Evolutionary conservation across 2,888 invertebrate species (phyloP).

Genomic region (Acholoe squamosa): DNA sequence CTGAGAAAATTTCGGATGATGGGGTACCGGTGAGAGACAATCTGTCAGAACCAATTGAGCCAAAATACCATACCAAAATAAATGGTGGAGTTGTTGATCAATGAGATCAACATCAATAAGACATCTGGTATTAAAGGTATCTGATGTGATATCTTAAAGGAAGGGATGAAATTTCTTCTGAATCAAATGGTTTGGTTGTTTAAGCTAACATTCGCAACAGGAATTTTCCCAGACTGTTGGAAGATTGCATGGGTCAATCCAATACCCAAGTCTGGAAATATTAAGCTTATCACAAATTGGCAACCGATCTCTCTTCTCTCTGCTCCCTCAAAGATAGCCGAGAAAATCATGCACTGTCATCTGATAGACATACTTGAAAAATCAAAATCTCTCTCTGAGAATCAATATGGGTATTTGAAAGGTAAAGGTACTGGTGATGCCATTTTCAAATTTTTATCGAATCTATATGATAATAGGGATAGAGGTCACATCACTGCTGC

Average conservation of each 20-base stretch:
- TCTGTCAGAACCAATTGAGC: too few species aligned
- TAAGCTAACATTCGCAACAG: background rate
- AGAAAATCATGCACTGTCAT: background rate
- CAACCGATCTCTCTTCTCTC: background rate
- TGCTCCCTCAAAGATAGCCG: background rate
- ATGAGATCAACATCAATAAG: background rate
- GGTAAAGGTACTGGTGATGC: background rate
- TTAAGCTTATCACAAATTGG: background rate
- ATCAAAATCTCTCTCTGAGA: background rate
- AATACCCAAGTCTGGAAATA: background rate
- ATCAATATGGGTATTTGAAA: background rate
- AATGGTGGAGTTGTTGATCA: background rate
- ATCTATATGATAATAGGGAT: background rate
- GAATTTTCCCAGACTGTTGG: background rate
- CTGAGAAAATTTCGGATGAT: too few species aligned
- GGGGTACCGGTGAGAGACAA: too few species aligned
- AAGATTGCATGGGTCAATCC: background rate
- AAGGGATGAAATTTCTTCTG: background rate
- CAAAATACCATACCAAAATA: background rate
- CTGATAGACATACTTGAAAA: background rate
- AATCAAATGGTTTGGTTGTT: background rate
- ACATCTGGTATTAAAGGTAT: background rate
- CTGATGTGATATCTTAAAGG: background rate
- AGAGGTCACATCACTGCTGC: background rate
- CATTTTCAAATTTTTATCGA: background rate